These are phyloP conservation scores for Sebastolobus altivelis DNA, from an alignment of 2,797 vertebrate genomes.

Conservation along the genomic window DNA sequence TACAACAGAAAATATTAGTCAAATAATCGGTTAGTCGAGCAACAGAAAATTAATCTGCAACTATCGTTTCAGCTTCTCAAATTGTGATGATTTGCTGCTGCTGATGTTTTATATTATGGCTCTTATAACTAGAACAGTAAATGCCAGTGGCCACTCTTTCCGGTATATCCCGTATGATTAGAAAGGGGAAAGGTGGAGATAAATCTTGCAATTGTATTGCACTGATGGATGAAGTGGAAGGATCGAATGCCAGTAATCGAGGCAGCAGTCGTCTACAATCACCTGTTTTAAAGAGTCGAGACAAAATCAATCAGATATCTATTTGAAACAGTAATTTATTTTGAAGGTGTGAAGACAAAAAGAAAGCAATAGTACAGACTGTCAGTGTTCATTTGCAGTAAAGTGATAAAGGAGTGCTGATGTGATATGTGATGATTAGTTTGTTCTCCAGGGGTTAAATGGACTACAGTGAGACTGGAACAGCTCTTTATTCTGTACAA, in stretches of 20 bases:
- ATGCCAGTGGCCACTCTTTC: not conserved
- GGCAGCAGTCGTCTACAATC: not conserved
- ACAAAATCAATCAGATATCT: conserved; percentile 14
- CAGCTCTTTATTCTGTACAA: not conserved
- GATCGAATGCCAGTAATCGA: not conserved
- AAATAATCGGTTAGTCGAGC: not conserved
- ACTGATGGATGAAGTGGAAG: conserved; percentile 6
- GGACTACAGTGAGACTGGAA: not conserved
- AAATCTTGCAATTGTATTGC: not conserved
- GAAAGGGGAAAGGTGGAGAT: not conserved
- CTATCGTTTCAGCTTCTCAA: not conserved
- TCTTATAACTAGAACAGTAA: not conserved
- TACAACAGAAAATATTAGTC: not conserved
- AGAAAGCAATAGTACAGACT: not conserved
- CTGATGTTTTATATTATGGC: not conserved
- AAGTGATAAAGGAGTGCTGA: not conserved
- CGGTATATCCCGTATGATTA: not conserved
- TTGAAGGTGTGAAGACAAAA: not conserved
- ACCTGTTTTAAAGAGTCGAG: not conserved
- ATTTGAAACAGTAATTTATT: conserved; percentile 3
- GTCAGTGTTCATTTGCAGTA: not conserved
- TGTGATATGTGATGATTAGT: not conserved
- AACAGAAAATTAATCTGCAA: not conserved
- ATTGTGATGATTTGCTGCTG: not conserved
- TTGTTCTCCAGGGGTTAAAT: not conserved